Conservation (phyloP, 2,113 vertebrate species). For the Sphyrna mokarran region DNA sequence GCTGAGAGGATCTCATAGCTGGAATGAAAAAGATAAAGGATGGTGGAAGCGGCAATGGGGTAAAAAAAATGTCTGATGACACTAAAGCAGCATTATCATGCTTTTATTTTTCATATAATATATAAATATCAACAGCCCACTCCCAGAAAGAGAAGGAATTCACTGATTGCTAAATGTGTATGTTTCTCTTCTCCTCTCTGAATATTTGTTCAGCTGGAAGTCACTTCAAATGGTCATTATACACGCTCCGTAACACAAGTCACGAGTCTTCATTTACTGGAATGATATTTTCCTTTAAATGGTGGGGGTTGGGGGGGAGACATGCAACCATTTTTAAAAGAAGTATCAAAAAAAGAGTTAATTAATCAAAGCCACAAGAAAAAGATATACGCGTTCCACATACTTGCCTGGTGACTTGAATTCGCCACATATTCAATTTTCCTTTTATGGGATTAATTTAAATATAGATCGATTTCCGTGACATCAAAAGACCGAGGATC, state of each 20-base stretch:
- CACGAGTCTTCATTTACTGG: not conserved
- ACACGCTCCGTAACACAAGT: not conserved
- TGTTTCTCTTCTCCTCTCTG: not conserved
- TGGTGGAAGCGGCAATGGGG: not conserved
- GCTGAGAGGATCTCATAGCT: not conserved
- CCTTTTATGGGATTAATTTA: constrained; percentile 37
- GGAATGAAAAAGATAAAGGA: not conserved
- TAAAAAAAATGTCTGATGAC: not conserved
- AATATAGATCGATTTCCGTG: constrained; percentile 31
- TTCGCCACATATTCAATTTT: constrained; percentile 7
- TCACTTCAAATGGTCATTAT: not conserved
- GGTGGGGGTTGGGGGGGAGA: not conserved
- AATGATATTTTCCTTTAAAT: not conserved
- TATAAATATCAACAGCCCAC: not conserved
- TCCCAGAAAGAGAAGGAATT: not conserved
- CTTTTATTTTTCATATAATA: not conserved
- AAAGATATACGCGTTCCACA: not conserved
- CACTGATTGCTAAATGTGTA: not conserved
- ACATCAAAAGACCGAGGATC: constrained; percentile 18
- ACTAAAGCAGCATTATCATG: not conserved
- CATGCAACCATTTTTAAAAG: not conserved
- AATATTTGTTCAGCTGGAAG: constrained; percentile 1
- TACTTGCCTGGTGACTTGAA: constrained; percentile 19
- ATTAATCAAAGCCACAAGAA: not conserved
- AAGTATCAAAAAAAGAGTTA: constrained; percentile 5